phyloP scores from a whole-genome alignment of 1,140 invertebrate genomes.

The Dufourea novaeangliae region DNA sequence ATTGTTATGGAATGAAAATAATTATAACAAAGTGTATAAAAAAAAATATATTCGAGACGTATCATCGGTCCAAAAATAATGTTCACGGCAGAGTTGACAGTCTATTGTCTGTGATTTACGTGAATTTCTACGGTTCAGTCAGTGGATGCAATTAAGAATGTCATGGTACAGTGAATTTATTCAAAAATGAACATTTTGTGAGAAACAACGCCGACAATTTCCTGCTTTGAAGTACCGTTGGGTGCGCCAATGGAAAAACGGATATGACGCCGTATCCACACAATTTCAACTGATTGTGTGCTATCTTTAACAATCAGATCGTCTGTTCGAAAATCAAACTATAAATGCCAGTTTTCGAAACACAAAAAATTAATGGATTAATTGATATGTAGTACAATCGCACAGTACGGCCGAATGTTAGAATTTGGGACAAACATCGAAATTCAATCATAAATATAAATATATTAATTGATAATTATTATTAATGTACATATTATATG shows the following conservation, averaged over 20 bases:
- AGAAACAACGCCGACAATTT: constrained; percentile 57
- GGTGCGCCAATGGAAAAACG: constrained; percentile 52
- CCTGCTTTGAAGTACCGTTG: constrained; percentile 54
- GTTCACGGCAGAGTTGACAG: neutral
- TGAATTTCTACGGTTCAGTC: constrained; percentile 38
- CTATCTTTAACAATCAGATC: neutral
- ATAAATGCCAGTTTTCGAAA: neutral
- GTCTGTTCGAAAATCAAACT: neutral
- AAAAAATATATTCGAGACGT: neutral
- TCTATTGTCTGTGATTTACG: constrained; percentile 26
- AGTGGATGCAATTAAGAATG: constrained; percentile 49
- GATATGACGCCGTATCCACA: constrained; percentile 50
- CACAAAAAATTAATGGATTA: no score
- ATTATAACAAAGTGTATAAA: neutral
- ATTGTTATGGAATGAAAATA: neutral
- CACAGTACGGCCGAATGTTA: no score
- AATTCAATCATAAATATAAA: no score
- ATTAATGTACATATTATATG: no score
- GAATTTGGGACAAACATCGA: no score
- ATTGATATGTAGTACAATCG: no score
- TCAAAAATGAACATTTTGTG: constrained; percentile 63
- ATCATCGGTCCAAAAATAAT: constrained; percentile 1
- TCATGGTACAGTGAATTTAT: constrained; percentile 61
- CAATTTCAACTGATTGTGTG: constrained; percentile 17
- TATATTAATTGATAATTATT: no score